Base-by-base conservation (phyloP, 2,888 invertebrate genomes). In the Drosophila nr. medialis region DNA sequence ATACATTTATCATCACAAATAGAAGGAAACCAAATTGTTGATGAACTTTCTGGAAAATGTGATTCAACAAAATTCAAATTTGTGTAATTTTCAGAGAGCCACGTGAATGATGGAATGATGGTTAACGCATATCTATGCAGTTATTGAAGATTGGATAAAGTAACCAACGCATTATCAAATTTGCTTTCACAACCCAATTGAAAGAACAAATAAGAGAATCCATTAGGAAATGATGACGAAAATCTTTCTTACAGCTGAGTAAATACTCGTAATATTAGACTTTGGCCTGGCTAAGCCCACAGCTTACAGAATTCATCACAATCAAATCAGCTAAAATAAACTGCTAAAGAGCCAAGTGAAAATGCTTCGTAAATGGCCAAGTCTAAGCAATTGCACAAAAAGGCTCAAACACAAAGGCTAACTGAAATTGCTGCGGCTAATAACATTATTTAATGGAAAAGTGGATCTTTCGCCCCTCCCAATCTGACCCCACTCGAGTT, bases 361-460 rank as follows among this genome's bases (percentile, higher is more conserved):
- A 82, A 85, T 78, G 62, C 74, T 74, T 62, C 67, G 61, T 64
- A 50, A 60, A 71, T 76, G 77, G 61, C 53, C 53, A 62, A 59
- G 59, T 40, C 77, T 62, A 72, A 77, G 61, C 69, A 65, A 69
- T 70, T 82, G 73, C 61, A 63, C 72, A 78, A 80, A 83, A 72
- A 74, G 75, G 67, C 69, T 54, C 62, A 53, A 72, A 72, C 66
- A 76, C 80, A 77, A 89, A 82, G 87, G 80, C 80, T 78, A 74
- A 73, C 72, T 69, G 75, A 85, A 87, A 86, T 89, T 87, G 85
- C 80, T 77, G 70, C 56, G 77, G 78, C 89, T 89, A 87, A 89
- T 82, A 85, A 82, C 85, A 87, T 82, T 87, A 87, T 87, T 89
- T 87, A 80, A 81, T 77, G 72, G 72, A 79, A 76, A 67, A 72